Conservation (phyloP, 2,888 invertebrate species). For the Neuroscelio doddi region DNA sequence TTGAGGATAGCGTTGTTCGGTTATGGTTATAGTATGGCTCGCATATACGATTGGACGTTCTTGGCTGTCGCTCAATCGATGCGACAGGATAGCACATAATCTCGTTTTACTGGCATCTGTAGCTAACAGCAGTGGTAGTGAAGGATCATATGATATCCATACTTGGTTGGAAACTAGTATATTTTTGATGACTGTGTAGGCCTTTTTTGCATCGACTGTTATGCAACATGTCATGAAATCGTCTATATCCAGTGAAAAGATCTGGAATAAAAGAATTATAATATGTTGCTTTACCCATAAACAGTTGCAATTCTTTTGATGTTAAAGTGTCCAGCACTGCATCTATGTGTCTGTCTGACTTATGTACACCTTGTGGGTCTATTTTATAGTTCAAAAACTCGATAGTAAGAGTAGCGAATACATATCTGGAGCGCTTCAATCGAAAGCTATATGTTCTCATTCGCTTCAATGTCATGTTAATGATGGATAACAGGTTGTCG, state of each 20-base stretch:
- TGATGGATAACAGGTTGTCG: conserved; percentile 13
- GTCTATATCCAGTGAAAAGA: conserved; percentile 9
- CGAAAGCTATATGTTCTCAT: conserved; percentile 21
- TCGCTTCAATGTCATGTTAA: conserved; percentile 8
- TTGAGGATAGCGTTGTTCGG: conserved; percentile 18
- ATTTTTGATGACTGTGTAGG: conserved; percentile 5
- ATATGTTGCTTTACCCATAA: conserved; percentile 17
- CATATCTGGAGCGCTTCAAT: conserved; percentile 21
- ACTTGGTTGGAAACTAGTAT: conserved; percentile 14
- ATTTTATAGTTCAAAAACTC: conserved; percentile 20
- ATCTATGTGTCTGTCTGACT: conserved; percentile 17
- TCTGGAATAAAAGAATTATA: conserved; percentile 17
- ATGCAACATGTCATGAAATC: conserved; percentile 11
- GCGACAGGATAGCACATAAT: background rate
- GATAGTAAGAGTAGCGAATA: background rate
- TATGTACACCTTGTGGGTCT: conserved; percentile 18
- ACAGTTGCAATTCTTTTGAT: conserved; percentile 12
- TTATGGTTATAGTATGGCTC: conserved; percentile 1
- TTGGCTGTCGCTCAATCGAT: background rate
- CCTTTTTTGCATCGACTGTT: conserved; percentile 7
- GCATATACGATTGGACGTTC: conserved; percentile 17
- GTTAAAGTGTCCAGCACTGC: conserved; percentile 10
- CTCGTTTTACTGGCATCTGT: conserved; percentile 10
- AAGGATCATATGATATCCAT: conserved; percentile 15
- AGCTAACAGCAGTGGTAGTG: conserved; percentile 9